These are phyloP conservation scores for Perca flavescens DNA, from an alignment of 2,113 vertebrate genomes.

Conservation along the genomic window DNA sequence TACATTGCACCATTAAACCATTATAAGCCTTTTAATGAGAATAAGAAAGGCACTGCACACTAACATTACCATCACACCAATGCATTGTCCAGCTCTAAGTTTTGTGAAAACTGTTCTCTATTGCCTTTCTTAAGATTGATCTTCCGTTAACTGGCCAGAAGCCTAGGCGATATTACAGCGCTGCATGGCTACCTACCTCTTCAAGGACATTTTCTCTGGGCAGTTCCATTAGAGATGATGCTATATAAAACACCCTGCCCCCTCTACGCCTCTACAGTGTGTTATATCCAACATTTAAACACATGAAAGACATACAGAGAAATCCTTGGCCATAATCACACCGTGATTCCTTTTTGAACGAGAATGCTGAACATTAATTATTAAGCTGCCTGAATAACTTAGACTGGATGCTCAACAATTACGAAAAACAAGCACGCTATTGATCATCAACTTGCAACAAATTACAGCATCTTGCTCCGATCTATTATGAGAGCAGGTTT, in stretches of 20 bases:
- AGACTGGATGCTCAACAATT: slow-evolving; percentile 57
- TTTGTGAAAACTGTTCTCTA: slow-evolving; percentile 54
- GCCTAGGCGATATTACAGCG: slow-evolving; percentile 62
- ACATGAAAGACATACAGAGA: slow-evolving; percentile 28
- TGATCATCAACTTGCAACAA: slow-evolving; percentile 76
- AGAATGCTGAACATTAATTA: slow-evolving; percentile 50
- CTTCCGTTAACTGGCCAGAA: slow-evolving; percentile 68
- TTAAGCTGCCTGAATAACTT: slow-evolving; percentile 47
- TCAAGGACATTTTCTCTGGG: slow-evolving; percentile 76
- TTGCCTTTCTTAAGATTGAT: slow-evolving; percentile 76
- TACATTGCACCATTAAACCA: slow-evolving; percentile 39
- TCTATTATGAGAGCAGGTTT: slow-evolving; percentile 67
- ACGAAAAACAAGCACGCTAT: slow-evolving; percentile 67
- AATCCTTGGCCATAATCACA: slow-evolving; percentile 14
- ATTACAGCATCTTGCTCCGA: slow-evolving; percentile 61
- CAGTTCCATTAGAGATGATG: slow-evolving; percentile 67
- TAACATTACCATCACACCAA: slow-evolving; percentile 25
- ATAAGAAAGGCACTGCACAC: slow-evolving; percentile 33
- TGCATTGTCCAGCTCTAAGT: slow-evolving; percentile 34
- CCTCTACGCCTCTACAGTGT: slow-evolving; percentile 32
- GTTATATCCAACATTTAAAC: slow-evolving; percentile 50
- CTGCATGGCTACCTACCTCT: slow-evolving; percentile 67
- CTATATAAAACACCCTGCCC: slow-evolving; percentile 54
- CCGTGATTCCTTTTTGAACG: slow-evolving; percentile 37
- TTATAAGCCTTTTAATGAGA: slow-evolving; percentile 59